Percentiles rank a stretch among this genome's conserved stretches.
These are phyloP conservation scores for Lutjanus campechanus DNA, from an alignment of 2,797 vertebrate genomes.

Conservation along the genomic window DNA sequence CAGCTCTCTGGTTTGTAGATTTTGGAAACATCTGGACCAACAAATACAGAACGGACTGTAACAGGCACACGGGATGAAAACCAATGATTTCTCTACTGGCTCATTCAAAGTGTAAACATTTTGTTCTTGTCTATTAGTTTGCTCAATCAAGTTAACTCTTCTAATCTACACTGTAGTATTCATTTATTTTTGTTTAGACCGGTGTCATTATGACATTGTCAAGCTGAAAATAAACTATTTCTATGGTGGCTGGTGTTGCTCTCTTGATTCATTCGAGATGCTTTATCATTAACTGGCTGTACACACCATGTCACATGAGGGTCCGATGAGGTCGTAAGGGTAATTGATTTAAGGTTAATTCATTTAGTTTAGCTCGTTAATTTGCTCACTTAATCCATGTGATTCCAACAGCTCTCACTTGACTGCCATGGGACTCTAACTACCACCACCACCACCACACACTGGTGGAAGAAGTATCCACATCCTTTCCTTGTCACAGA, in stretches of 20 bases:
- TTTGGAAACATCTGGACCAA: slow-evolving; percentile 15
- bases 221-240: slow-evolving; percentile 8
- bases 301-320: slow-evolving; percentile 20
- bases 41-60: slow-evolving; percentile 10
- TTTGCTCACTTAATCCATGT: slow-evolving; percentile 48
- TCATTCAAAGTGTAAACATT: slow-evolving; percentile 35
- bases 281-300: slow-evolving; percentile 25
- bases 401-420: slow-evolving; percentile 38
- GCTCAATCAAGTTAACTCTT: slow-evolving; percentile 16
- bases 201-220: slow-evolving; percentile 1
- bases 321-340: slow-evolving; percentile 47
- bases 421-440: slow-evolving; percentile 30
- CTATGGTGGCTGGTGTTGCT: not conserved
- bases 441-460: slow-evolving; percentile 5
- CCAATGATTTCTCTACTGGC: slow-evolving; percentile 24
- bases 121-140: slow-evolving; percentile 24
- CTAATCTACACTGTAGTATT: slow-evolving; percentile 9
- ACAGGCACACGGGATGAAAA: slow-evolving; percentile 35
- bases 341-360: slow-evolving; percentile 72
- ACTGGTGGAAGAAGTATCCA: not conserved
- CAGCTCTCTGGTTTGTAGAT: slow-evolving; percentile 30
- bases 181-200: slow-evolving; percentile 11
- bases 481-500: not conserved
- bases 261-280: slow-evolving; percentile 9
- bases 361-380: slow-evolving; percentile 54